These are phyloP conservation scores for Borostomias antarcticus DNA, from an alignment of 2,797 vertebrate genomes.

Conservation along the genomic window DNA sequence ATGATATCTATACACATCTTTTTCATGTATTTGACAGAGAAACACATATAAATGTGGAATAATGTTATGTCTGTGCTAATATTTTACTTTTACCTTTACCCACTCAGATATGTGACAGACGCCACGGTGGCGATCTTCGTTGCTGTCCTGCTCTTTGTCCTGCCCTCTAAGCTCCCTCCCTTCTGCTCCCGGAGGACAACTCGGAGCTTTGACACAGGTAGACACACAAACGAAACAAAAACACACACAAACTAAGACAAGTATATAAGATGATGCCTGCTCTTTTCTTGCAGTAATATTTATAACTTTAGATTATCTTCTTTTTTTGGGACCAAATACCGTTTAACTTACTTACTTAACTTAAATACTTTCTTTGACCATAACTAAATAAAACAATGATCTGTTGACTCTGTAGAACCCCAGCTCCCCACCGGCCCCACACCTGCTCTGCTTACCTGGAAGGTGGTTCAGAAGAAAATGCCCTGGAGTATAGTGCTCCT, in stretches of 20 bases:
- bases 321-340: too few species aligned
- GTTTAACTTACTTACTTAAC: too few species aligned
- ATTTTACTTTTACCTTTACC: too few species aligned
- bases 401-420: constrained; percentile 48
- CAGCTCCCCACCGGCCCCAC: constrained; percentile 54
- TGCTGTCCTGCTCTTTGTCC: constrained; percentile 85
- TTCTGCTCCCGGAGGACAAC: constrained; percentile 69
- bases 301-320: too few species aligned
- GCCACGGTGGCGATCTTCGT: constrained; percentile 87
- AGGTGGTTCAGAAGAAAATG: constrained; percentile 87
- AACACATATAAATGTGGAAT: not conserved
- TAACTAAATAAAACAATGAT: not conserved
- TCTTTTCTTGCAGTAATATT: too few species aligned
- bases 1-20: not conserved
- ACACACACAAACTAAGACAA: too few species aligned
- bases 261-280: too few species aligned
- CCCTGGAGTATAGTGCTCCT: constrained; percentile 95
- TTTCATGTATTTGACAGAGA: not conserved
- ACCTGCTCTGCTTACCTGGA: constrained; percentile 86
- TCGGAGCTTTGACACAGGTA: constrained; percentile 77
- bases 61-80: not conserved
- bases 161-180: constrained; percentile 85
- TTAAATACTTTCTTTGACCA: too few species aligned
- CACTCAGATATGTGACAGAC: constrained; percentile 86
- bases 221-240: constrained; percentile 19